Evolutionary conservation across 2,888 invertebrate species (phyloP).

Genomic region (Leptinotarsa tumamoca): DNA sequence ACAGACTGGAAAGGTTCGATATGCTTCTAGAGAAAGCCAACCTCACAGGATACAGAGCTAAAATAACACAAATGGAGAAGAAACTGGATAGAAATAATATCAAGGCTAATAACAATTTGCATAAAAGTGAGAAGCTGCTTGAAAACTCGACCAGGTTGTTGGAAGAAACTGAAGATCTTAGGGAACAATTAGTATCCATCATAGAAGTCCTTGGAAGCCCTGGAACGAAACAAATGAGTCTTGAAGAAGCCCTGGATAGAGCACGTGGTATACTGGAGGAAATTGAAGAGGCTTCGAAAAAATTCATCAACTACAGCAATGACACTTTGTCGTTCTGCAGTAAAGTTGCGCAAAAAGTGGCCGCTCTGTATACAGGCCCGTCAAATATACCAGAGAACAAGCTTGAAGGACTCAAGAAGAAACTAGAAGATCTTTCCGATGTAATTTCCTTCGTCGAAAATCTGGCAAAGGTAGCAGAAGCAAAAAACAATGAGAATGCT

Average conservation of each 20-base stretch:
- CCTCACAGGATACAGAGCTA: constrained; percentile 59
- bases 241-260: constrained; percentile 69
- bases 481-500: constrained; percentile 50
- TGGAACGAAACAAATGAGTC: constrained; percentile 67
- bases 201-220: constrained; percentile 54
- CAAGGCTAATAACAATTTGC: constrained; percentile 35
- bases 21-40: constrained; percentile 61
- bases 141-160: constrained; percentile 62
- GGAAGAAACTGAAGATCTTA: constrained; percentile 60
- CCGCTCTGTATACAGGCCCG: constrained; percentile 55
- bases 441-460: constrained; percentile 49
- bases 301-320: constrained; percentile 38
- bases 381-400: constrained; percentile 45
- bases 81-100: constrained; percentile 44
- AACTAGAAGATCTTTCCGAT: constrained; percentile 48
- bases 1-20: constrained; percentile 52
- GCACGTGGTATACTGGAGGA: constrained; percentile 67
- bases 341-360: constrained; percentile 58
- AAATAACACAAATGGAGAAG: constrained; percentile 48
- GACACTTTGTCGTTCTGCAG: neutral
- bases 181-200: constrained; percentile 51
- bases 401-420: constrained; percentile 52
- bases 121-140: constrained; percentile 62
- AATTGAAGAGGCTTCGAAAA: constrained; percentile 60
- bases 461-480: constrained; percentile 46